phyloP scores from a whole-genome alignment of 2,888 invertebrate genomes.

The Osmoderma eremita region DNA sequence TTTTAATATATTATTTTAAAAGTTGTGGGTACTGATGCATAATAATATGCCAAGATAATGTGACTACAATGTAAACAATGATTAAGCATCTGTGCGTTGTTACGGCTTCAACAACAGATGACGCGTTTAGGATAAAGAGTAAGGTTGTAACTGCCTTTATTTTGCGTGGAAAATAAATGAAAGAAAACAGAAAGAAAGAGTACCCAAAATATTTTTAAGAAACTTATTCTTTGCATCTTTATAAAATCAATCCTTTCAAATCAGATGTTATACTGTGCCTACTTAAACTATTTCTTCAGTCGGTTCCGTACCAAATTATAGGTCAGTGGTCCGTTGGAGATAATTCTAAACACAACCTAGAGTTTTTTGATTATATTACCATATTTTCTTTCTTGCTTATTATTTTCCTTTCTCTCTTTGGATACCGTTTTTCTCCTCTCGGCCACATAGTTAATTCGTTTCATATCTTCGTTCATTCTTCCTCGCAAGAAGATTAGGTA shows the following conservation, averaged over 20 bases:
- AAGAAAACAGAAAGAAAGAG: too few relatives aligned
- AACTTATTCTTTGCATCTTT: too few relatives aligned
- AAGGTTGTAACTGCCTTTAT: too few relatives aligned
- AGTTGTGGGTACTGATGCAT: too few relatives aligned
- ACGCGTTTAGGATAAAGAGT: too few relatives aligned
- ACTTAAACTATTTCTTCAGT: slow-evolving; percentile 29
- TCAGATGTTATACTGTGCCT: slow-evolving; percentile 8
- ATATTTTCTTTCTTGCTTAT: slow-evolving; percentile 1
- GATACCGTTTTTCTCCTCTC: slow-evolving; percentile 17
- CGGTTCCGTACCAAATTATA: slow-evolving; percentile 38
- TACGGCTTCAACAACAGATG: too few relatives aligned
- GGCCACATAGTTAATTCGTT: background rate
- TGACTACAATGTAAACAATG: too few relatives aligned
- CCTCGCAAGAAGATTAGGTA: slow-evolving; percentile 24
- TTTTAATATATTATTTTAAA: too few relatives aligned
- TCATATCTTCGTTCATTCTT: slow-evolving; percentile 1
- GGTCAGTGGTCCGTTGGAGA: slow-evolving; percentile 37
- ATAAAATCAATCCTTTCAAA: background rate
- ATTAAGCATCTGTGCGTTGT: too few relatives aligned
- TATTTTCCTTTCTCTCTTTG: slow-evolving; percentile 2
- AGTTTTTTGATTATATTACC: slow-evolving; percentile 5
- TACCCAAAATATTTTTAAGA: too few relatives aligned
- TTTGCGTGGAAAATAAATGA: too few relatives aligned
- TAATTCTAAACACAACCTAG: slow-evolving; percentile 37
- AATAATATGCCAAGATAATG: too few relatives aligned